Base-by-base conservation (phyloP, 2,888 invertebrate species). In the Yponomeuta sedellus region DNA sequence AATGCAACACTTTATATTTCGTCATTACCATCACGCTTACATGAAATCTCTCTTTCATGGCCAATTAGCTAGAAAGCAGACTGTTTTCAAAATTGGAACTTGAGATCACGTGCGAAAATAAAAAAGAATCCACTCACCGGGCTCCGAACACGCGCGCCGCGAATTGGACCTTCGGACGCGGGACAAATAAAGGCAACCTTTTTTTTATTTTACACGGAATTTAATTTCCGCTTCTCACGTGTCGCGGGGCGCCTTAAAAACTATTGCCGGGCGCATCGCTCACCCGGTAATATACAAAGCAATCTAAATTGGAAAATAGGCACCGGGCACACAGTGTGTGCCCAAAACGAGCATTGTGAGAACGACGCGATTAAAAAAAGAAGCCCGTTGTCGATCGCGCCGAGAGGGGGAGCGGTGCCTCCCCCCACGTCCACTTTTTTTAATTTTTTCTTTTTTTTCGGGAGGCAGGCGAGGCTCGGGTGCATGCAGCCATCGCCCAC, bases 271-370 rank as follows among this genome's bases (percentile, higher is more conserved):
- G 44, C 89, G 81, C 90, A 87, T 89, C 88, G 87, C 86, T 88
- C 89, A 88, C 77, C 83, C 88, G 85, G 87, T 90, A 91, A 91
- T 90, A 91, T 89, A 90, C 90, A 90, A 90, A 90, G 91, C 90
- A 89, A 91, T 91, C 90, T 90, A 90, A 91, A 90, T 90, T 90
- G 90, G 90, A 91, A 90, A 89, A 91, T 90, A 90, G 90, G 90
- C 90, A 89, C 86, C 87, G 89, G 86, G 87, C 89, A 83, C 89
- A 83, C 66, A 58, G 85, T 91, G 88, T 90, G 88, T 90, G 90
- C 90, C 90, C 88, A 87, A 91, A 91, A 90, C 88, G 90, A 91
- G 79, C 82, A 88, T 79, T 78, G 81, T 79, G 89, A 90, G 85
- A 83, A 84, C 90, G 88, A 90, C 90, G 90, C 91, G 91, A 91